Conservation (phyloP, 2,888 invertebrate genomes). For the Agonum fuliginosum region DNA sequence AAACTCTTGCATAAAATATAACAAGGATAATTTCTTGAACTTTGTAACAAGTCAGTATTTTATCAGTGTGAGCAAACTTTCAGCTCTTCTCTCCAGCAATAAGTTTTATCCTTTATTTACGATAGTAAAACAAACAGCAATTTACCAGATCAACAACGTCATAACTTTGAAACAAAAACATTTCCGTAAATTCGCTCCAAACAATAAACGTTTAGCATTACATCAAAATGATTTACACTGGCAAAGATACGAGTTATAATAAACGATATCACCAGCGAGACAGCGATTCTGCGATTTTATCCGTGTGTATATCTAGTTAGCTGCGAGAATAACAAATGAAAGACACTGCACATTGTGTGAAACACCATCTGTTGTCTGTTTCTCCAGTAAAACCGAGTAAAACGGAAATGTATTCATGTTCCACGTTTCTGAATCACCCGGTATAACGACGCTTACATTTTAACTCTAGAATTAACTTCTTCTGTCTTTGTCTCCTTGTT, state of each 20-base stretch:
- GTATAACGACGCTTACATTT: not conserved
- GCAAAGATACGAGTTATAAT: not conserved
- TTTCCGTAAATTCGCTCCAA: constrained; percentile 13
- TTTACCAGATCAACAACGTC: constrained; percentile 7
- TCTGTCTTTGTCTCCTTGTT: not conserved
- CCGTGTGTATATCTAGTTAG: not conserved
- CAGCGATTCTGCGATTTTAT: not conserved
- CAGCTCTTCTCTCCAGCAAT: constrained; percentile 1
- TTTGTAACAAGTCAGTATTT: not conserved
- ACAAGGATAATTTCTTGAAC: not conserved
- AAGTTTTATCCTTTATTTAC: not conserved
- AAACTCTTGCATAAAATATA: not conserved
- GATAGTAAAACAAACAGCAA: not conserved
- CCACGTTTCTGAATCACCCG: not conserved
- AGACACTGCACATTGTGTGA: constrained; percentile 10
- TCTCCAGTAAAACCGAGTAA: constrained; percentile 1
- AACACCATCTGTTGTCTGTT: constrained; percentile 9
- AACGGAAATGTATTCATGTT: not conserved
- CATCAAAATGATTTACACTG: not conserved
- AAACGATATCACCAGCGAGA: not conserved
- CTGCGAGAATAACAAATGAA: not conserved
- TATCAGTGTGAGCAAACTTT: not conserved
- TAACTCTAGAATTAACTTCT: not conserved
- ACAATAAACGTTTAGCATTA: not conserved
- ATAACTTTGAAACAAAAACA: constrained; percentile 7